Conservation (phyloP, 2,797 vertebrate genomes). For the Acanthis flammea region DNA sequence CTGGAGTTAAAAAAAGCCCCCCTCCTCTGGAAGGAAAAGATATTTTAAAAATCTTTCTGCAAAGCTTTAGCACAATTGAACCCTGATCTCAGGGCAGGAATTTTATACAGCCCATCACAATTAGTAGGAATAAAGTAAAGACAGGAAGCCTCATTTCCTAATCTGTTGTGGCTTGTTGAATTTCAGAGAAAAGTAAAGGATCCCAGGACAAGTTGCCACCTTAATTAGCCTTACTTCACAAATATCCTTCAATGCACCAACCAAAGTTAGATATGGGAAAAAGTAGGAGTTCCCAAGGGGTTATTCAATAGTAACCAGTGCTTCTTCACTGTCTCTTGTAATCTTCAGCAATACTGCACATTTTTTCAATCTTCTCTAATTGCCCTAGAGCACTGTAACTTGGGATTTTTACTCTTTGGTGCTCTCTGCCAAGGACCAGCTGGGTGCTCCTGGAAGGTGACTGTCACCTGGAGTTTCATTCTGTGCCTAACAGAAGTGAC, state of each 20-base stretch:
- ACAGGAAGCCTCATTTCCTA: background rate
- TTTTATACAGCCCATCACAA: background rate
- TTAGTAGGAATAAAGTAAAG: background rate
- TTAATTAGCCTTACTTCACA: rapidly evolving
- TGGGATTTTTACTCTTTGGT: background rate
- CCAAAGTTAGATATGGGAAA: background rate
- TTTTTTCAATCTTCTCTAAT: background rate
- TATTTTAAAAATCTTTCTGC: background rate
- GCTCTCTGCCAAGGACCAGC: background rate
- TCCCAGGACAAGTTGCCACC: background rate
- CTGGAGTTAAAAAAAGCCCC: background rate
- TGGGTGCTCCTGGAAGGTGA: background rate
- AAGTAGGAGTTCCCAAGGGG: background rate
- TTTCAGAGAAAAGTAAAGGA: background rate
- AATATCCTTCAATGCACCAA: background rate
- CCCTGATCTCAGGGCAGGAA: background rate
- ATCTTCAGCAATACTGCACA: background rate
- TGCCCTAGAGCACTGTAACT: background rate
- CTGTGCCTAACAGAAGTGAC: background rate
- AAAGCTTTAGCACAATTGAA: background rate
- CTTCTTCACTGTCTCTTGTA: background rate
- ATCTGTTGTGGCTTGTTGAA: background rate
- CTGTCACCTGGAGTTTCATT: background rate
- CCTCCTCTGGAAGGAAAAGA: background rate
- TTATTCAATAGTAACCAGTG: background rate